Conservation (phyloP, 1,140 invertebrate species). For the Bombyx mandarina region DNA sequence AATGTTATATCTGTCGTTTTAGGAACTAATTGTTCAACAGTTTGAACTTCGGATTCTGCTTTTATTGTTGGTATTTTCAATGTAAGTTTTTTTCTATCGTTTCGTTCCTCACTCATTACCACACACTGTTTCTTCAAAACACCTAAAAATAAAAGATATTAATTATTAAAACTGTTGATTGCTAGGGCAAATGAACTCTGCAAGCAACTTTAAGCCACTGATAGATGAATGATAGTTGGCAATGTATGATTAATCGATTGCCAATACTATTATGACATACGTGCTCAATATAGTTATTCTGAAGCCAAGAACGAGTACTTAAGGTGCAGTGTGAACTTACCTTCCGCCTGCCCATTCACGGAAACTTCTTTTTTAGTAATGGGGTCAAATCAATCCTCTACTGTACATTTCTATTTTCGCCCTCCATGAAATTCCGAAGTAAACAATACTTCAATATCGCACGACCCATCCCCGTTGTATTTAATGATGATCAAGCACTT, state of each 20-base stretch:
- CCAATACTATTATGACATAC: conserved; percentile 28
- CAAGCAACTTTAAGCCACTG: conserved; percentile 3
- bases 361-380: conserved; percentile 34
- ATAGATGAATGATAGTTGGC: conserved; percentile 16
- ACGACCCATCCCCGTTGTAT: conserved; percentile 18
- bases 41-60: conserved; percentile 50
- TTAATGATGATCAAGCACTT: conserved; percentile 8
- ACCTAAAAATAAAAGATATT: conserved; percentile 37
- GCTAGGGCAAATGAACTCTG: conserved; percentile 18
- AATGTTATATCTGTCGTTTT: conserved; percentile 26
- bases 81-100: conserved; percentile 20
- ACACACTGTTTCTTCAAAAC: conserved; percentile 12
- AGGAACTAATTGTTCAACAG: conserved; percentile 25
- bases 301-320: conserved; percentile 18
- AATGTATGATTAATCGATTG: conserved; percentile 18
- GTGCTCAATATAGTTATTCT: no score
- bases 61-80: conserved; percentile 43
- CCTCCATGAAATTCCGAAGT: conserved; percentile 21
- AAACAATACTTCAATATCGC: conserved; percentile 28
- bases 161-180: conserved; percentile 16
- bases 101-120: conserved; percentile 38
- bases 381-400: conserved; percentile 42
- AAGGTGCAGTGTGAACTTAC: conserved; percentile 40
- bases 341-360: conserved; percentile 28
- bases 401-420: conserved; percentile 64